Conservation (phyloP, 2,797 vertebrate species). For the Nyctalus aviator region DNA sequence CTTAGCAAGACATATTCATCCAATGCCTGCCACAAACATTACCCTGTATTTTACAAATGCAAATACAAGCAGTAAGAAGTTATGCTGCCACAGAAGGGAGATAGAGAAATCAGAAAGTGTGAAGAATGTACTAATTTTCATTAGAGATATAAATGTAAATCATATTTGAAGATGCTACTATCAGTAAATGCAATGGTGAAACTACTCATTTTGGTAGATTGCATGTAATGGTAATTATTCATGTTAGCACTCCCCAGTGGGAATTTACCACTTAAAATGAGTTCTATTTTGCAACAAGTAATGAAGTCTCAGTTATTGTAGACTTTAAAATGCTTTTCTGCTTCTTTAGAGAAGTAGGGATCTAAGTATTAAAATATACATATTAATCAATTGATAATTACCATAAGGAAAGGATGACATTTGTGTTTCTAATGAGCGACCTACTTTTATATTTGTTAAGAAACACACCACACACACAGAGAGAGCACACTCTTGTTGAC, state of each 20-base stretch:
- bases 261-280: constrained; percentile 65
- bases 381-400: constrained; percentile 70
- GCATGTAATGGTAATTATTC: constrained; percentile 66
- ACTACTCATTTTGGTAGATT: constrained; percentile 69
- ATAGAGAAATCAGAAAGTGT: constrained; percentile 63
- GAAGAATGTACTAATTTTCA: constrained; percentile 66
- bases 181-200: constrained; percentile 19
- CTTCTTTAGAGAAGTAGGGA: constrained; percentile 67
- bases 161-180: constrained; percentile 58
- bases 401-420: neutral
- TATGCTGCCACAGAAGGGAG: constrained; percentile 15
- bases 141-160: constrained; percentile 67
- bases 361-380: constrained; percentile 66
- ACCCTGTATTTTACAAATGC: constrained; percentile 44
- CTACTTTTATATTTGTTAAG: constrained; percentile 44
- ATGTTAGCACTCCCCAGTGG: constrained; percentile 45
- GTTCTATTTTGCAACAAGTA: constrained; percentile 73
- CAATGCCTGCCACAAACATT: neutral
- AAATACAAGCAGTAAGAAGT: constrained; percentile 53
- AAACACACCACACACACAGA: neutral
- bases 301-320: constrained; percentile 66
- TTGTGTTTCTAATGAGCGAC: constrained; percentile 42
- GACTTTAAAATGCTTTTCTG: constrained; percentile 60
- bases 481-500: neutral
- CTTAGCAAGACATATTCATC: constrained; percentile 45